phyloP scores from a whole-genome alignment of 2,113 vertebrate species.

The Brachyhypopomus gauderio region DNA sequence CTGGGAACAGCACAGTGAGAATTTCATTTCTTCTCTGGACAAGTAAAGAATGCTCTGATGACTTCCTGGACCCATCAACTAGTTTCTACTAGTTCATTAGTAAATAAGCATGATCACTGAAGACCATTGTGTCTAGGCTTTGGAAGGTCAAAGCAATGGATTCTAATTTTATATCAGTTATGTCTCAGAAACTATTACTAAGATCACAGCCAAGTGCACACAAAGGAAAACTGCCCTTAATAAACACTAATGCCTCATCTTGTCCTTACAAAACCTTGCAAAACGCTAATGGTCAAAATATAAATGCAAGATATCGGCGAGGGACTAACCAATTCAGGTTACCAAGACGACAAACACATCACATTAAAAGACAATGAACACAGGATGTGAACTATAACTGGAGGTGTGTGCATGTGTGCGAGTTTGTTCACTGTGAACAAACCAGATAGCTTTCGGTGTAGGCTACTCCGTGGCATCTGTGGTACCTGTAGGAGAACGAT shows the following conservation, averaged over 20 bases:
- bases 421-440: neutral
- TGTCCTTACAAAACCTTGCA: neutral
- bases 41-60: neutral
- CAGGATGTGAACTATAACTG: neutral
- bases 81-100: neutral
- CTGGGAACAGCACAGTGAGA: too few species aligned
- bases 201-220: too few species aligned
- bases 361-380: neutral
- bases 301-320: neutral
- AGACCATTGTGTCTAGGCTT: neutral
- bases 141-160: constrained; percentile 12
- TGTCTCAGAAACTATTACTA: neutral
- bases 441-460: neutral
- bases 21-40: neutral
- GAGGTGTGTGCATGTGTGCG: neutral
- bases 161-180: neutral
- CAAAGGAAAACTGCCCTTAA: too few species aligned
- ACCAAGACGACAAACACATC: constrained; percentile 25
- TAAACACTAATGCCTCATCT: neutral
- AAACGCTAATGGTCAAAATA: too few species aligned
- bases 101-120: neutral
- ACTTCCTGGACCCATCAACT: neutral
- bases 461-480: neutral
- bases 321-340: neutral
- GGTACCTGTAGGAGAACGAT: neutral